Evolutionary conservation across 2,888 invertebrate species (phyloP), one percentile per base, ranked within the genome.

Genomic region (Sympetrum striolatum): DNA sequence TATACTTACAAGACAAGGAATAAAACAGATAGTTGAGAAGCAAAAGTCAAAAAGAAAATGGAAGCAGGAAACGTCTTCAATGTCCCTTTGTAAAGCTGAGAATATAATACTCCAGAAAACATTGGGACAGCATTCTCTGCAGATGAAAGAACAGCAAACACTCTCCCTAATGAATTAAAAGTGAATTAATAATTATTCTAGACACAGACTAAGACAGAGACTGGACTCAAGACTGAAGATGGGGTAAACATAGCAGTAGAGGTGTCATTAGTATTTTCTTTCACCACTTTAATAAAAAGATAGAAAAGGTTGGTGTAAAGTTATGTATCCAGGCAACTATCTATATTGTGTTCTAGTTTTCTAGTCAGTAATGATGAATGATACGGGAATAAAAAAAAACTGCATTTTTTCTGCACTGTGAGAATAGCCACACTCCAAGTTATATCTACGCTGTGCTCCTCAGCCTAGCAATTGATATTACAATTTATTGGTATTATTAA

Each of bases 71-170:
- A 92, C 0, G 95, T 95, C 31, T 44, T 35, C 31, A 97, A 94
- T 0, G 97, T 96, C 0, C 95, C 95, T 91, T 96, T 96, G 93
- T 97, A 97, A 0, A 97, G 94, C 93, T 97, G 96, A 25, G 96
- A 95, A 93, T 97, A 97, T 79, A 97, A 94, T 2, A 96, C 94
- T 0, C 97, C 96, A 6, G 97, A 97, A 91, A 97, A 94, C 92
- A 97, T 94, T 0, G 96, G 97, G 73, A 97, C 96, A 0, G 97
- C 97, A 93, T 97, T 97, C 93, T 97, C 97, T 93, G 97, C 97
- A 0, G 97, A 97, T 0, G 97, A 96, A 12, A 98, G 94, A 91
- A 97, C 94, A 0, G 97, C 96, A 93, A 97, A 97, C 0, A 96
- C 96, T 93, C 97, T 97, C 53, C 96, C 96, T 96, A 93, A 15